Percentiles rank a stretch among this genome's conserved stretches.
phyloP scores from a whole-genome alignment of 53 echinoderm and acorn worm genomes.

The Holothuria scabra region DNA sequence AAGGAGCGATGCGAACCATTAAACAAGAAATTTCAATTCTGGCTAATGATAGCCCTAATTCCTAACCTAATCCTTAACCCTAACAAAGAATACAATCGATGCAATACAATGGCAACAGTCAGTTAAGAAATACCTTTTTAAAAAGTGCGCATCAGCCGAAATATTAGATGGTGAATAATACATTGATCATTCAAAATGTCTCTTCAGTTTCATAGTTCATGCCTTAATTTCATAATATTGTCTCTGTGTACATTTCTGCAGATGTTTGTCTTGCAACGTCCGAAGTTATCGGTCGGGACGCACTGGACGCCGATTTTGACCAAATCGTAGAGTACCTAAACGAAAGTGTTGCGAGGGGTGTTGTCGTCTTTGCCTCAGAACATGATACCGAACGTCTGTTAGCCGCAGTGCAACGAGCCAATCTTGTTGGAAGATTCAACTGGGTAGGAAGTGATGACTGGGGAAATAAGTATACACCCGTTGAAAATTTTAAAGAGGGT shows the following conservation, averaged over 20 bases:
- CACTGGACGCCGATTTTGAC: constrained; percentile 72
- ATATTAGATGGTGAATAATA: no score
- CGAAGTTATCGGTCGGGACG: constrained; percentile 81
- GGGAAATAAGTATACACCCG: constrained; percentile 91
- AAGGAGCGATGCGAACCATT: no score
- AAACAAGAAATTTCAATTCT: no score
- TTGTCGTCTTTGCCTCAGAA: constrained; percentile 91
- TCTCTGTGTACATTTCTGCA: neutral
- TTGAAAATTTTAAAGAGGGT: constrained; percentile 64
- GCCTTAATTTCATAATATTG: no score
- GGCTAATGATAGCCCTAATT: no score
- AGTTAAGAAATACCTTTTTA: no score
- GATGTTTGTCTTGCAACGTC: constrained; percentile 81
- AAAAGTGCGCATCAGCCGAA: no score
- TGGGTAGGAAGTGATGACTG: constrained; percentile 98
- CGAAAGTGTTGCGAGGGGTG: constrained; percentile 71
- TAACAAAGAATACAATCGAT: no score
- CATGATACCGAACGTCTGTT: constrained; percentile 78
- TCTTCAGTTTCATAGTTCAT: no score
- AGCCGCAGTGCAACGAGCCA: constrained; percentile 78
- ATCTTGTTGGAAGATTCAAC: constrained; percentile 81
- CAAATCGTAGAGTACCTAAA: constrained; percentile 72
- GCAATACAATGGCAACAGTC: no score
- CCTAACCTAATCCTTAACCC: no score
- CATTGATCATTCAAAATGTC: no score